Conservation (phyloP, 1,140 invertebrate genomes). For the Drosophila varians region DNA sequence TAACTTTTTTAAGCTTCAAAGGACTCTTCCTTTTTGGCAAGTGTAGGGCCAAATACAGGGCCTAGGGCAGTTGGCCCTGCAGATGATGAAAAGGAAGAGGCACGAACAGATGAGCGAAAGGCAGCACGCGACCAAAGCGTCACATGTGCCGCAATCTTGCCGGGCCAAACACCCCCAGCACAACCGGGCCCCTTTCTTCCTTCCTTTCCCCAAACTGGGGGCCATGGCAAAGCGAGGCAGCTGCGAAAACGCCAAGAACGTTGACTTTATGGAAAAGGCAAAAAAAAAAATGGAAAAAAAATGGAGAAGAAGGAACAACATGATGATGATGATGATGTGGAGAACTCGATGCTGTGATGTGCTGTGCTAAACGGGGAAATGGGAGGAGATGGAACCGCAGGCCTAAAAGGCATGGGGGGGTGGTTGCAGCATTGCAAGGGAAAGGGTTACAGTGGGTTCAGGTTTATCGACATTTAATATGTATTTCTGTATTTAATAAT, state of each 20-base stretch:
- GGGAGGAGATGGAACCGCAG: constrained; percentile 43
- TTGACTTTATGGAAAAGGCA: constrained; percentile 77
- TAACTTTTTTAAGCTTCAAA: background rate
- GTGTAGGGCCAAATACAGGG: background rate
- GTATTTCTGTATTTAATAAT: no score
- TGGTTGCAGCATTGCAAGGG: constrained; percentile 18
- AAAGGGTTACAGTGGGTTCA: constrained; percentile 27
- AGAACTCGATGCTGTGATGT: constrained; percentile 60
- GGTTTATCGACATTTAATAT: no score
- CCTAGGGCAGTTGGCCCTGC: constrained; percentile 1
- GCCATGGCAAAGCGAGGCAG: constrained; percentile 56
- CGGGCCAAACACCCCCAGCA: constrained; percentile 8
- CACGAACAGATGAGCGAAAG: constrained; percentile 45
- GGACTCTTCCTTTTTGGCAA: background rate
- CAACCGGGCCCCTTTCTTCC: background rate
- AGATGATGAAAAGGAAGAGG: constrained; percentile 1
- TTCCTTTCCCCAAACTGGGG: background rate
- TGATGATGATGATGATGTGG: constrained; percentile 48
- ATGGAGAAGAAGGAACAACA: constrained; percentile 34
- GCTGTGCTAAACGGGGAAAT: no score
- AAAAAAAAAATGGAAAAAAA: constrained; percentile 50
- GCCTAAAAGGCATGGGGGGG: constrained; percentile 9
- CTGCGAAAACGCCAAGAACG: constrained; percentile 76
- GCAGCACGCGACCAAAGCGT: constrained; percentile 78
- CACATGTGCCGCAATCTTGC: constrained; percentile 75